phyloP scores from a whole-genome alignment of 2,888 invertebrate species.

The Lycophotia porphyrea region DNA sequence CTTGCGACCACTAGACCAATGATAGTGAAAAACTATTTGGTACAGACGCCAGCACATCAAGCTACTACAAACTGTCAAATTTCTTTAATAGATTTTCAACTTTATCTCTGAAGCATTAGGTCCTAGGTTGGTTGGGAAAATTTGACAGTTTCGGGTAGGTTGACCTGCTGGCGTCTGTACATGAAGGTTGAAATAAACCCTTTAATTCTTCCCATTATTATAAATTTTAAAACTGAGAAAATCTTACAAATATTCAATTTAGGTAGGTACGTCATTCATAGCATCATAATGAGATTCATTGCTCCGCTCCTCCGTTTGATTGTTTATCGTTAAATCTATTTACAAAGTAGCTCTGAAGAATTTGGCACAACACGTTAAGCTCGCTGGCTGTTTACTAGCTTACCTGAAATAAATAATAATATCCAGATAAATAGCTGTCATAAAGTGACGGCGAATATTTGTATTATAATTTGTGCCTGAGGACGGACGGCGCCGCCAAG shows the following conservation, averaged over 20 bases:
- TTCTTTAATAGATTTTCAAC: no score
- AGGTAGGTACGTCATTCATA: background rate
- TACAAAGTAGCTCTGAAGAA: conserved; percentile 58
- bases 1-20: background rate
- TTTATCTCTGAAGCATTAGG: no score
- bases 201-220: background rate
- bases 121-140: no score
- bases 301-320: conserved; percentile 27
- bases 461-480: background rate
- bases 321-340: conserved; percentile 48
- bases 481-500: background rate
- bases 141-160: no score
- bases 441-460: background rate
- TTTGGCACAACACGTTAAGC: conserved; percentile 48
- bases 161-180: no score
- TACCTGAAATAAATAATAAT: conserved; percentile 41
- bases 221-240: background rate
- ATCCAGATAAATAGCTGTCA: conserved; percentile 12
- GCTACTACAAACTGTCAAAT: no score
- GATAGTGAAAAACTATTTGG: background rate
- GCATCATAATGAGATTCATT: conserved; percentile 38
- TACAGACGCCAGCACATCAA: no score
- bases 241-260: background rate
- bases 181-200: background rate
- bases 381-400: conserved; percentile 17